phyloP scores from a whole-genome alignment of 2,888 invertebrate genomes.

The Brachyptera putata region DNA sequence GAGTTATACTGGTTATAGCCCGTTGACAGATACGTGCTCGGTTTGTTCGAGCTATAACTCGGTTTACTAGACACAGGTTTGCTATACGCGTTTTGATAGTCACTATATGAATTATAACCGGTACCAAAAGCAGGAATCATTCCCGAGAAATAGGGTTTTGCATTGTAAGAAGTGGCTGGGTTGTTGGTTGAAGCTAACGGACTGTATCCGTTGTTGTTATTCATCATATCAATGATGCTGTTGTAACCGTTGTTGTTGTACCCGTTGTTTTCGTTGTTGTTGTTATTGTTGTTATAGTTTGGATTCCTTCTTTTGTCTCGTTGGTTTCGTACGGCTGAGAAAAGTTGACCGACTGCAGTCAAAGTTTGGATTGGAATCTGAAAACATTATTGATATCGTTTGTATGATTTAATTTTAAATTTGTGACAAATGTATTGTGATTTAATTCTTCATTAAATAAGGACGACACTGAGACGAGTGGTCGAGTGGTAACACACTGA shows the following conservation, averaged over 20 bases:
- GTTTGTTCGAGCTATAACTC: background rate
- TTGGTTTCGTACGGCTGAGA: background rate
- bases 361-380: conserved; percentile 10
- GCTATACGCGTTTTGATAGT: no score
- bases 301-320: background rate
- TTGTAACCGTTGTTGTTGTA: background rate
- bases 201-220: background rate
- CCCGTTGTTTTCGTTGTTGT: background rate
- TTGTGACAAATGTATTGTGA: no score
- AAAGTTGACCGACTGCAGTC: background rate
- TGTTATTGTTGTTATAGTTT: background rate
- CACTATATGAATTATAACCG: no score
- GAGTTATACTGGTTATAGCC: background rate
- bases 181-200: no score
- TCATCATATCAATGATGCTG: background rate
- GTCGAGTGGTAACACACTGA: no score
- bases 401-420: no score
- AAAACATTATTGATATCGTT: background rate
- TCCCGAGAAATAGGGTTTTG: no score
- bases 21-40: background rate
- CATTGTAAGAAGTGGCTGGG: no score
- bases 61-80: no score
- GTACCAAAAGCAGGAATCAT: no score
- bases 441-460: no score
- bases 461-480: no score